Conservation (phyloP, 2,797 vertebrate genomes). For the Odontamblyopus rebecca region DNA sequence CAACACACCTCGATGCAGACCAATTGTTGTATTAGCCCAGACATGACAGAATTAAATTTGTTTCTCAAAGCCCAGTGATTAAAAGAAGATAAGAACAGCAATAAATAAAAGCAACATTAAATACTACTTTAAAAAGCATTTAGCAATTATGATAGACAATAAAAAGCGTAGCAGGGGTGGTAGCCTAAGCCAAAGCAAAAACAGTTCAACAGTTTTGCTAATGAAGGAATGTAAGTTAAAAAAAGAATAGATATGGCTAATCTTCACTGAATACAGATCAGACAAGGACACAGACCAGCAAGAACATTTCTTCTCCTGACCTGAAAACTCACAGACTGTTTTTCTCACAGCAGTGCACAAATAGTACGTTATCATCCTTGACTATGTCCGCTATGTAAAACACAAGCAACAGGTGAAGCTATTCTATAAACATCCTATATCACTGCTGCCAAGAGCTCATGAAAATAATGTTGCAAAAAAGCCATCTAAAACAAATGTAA, state of each 20-base stretch:
- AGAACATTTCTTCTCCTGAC: conserved; percentile 6
- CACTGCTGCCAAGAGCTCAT: neutral
- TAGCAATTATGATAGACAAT: too few relatives aligned
- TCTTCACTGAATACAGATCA: conserved; percentile 18
- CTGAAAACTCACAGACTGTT: conserved; percentile 2
- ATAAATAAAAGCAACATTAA: too few relatives aligned
- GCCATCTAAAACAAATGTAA: neutral
- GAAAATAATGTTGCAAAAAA: neutral
- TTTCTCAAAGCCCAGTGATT: too few relatives aligned
- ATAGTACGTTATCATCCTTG: neutral
- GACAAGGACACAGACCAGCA: conserved; percentile 1
- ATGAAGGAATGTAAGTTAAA: neutral
- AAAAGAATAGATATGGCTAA: conserved; percentile 14
- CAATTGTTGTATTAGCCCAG: too few relatives aligned
- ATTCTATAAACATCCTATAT: neutral
- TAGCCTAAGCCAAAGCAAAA: too few relatives aligned
- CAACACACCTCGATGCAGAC: neutral
- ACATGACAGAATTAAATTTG: too few relatives aligned
- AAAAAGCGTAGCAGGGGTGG: too few relatives aligned
- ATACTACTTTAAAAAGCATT: too few relatives aligned
- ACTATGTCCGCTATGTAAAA: neutral
- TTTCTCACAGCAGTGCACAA: conserved; percentile 2
- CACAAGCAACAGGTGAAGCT: conserved; percentile 16
- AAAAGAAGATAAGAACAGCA: too few relatives aligned
- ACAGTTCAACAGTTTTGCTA: neutral